phyloP scores from a whole-genome alignment of 2,113 vertebrate species.

The Aythya baeri region DNA sequence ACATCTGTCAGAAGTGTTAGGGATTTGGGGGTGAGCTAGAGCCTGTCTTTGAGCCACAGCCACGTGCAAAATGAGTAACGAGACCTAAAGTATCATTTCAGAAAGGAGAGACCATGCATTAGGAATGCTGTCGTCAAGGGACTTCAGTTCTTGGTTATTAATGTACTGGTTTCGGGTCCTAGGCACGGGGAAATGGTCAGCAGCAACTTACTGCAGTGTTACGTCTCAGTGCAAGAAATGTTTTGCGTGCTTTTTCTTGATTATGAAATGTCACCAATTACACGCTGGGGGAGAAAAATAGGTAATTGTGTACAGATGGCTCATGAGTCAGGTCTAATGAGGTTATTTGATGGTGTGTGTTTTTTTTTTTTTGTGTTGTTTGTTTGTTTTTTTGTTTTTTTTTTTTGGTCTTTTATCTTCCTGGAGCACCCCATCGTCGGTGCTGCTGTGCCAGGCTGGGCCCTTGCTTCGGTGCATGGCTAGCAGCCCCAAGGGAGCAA shows the following conservation, averaged over 20 bases:
- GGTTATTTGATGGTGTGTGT: neutral
- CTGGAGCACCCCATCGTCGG: rapidly evolving
- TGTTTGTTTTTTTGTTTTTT: no score
- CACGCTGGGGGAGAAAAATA: neutral
- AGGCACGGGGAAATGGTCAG: neutral
- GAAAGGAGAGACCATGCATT: neutral
- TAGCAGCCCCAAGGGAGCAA: neutral
- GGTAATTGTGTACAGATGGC: neutral
- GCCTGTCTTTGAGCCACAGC: neutral
- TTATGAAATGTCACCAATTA: neutral
- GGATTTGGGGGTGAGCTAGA: neutral
- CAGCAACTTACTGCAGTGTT: neutral
- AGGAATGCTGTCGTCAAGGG: neutral
- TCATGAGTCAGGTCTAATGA: neutral
- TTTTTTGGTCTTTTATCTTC: neutral
- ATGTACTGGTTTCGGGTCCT: neutral
- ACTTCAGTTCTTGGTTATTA: neutral
- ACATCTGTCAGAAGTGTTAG: neutral
- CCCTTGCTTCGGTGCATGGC: neutral
- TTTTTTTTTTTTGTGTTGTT: neutral
- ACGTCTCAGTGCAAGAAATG: neutral
- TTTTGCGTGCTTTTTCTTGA: neutral
- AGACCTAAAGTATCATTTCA: neutral
- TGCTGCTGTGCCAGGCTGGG: rapidly evolving
- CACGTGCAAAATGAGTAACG: neutral